phyloP scores from a whole-genome alignment of 2,797 vertebrate species.

The Oreochromis grahami region DNA sequence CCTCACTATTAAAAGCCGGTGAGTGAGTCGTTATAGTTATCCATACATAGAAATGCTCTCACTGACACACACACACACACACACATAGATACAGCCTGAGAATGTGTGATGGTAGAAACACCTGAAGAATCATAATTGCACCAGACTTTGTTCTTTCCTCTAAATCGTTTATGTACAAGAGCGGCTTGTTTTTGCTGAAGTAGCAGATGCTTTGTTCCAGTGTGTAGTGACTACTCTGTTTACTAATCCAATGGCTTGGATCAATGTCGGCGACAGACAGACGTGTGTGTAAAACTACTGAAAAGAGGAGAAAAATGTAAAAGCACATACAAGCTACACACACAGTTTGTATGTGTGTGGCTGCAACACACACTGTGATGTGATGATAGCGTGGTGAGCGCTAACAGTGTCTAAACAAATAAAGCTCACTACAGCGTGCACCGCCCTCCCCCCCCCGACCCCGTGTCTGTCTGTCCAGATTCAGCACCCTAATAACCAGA shows the following conservation, averaged over 20 bases:
- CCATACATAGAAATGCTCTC: neutral
- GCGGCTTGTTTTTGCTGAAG: slow-evolving; percentile 24
- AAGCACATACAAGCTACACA: neutral
- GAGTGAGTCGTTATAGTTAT: slow-evolving; percentile 17
- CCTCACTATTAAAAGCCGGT: slow-evolving; percentile 9
- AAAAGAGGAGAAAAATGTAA: slow-evolving; percentile 7
- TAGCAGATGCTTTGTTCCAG: slow-evolving; percentile 61
- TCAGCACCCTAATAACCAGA: slow-evolving; percentile 15
- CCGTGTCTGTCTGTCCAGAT: slow-evolving; percentile 56
- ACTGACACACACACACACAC: neutral
- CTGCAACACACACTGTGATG: neutral
- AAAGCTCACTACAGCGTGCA: slow-evolving; percentile 36
- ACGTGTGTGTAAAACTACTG: slow-evolving; percentile 3
- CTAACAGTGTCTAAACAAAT: neutral
- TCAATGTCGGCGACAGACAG: slow-evolving; percentile 24
- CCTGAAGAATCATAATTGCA: slow-evolving; percentile 60
- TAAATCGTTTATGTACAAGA: slow-evolving; percentile 28
- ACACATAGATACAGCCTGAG: slow-evolving; percentile 40
- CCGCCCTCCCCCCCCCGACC: neutral
- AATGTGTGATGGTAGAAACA: slow-evolving; percentile 46
- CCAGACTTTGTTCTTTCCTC: slow-evolving; percentile 23
- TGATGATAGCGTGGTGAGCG: neutral
- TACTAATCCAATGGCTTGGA: slow-evolving; percentile 44
- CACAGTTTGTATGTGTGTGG: neutral
- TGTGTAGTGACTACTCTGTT: slow-evolving; percentile 72